Evolutionary conservation across 2,888 invertebrate genomes (phyloP).

Genomic region (Scaptomyza tumidula): DNA sequence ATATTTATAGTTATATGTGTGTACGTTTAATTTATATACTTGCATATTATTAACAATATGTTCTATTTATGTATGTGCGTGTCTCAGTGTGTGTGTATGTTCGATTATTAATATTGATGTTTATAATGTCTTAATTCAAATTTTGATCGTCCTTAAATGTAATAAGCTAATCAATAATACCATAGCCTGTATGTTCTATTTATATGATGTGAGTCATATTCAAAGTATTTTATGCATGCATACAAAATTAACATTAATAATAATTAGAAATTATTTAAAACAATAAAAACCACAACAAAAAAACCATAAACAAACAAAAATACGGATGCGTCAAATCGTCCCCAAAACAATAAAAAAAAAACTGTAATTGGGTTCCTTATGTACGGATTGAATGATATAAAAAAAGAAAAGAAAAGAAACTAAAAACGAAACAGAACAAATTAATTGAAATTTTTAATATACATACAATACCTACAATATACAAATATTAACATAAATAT

Average conservation of each 20-base stretch:
- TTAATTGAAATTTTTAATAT: slow-evolving; percentile 55
- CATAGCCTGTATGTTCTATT: slow-evolving; percentile 51
- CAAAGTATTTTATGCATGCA: slow-evolving; percentile 65
- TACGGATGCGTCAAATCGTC: slow-evolving; percentile 5
- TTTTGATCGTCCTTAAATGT: slow-evolving; percentile 70
- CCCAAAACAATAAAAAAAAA: slow-evolving; percentile 13
- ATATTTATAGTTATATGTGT: slow-evolving; percentile 37
- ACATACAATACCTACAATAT: slow-evolving; percentile 39
- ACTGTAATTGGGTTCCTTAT: slow-evolving; percentile 77
- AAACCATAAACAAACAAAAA: slow-evolving; percentile 12
- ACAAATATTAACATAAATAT: slow-evolving; percentile 35
- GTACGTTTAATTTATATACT: slow-evolving; percentile 55
- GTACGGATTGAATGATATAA: slow-evolving; percentile 36
- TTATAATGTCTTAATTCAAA: slow-evolving; percentile 54
- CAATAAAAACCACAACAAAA: slow-evolving; percentile 5
- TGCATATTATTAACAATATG: slow-evolving; percentile 37
- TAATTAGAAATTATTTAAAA: slow-evolving; percentile 48
- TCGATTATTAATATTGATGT: slow-evolving; percentile 49
- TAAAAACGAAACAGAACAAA: slow-evolving; percentile 55
- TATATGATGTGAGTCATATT: slow-evolving; percentile 64
- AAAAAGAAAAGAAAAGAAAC: slow-evolving; percentile 13
- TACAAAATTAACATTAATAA: slow-evolving; percentile 54
- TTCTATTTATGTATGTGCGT: slow-evolving; percentile 47
- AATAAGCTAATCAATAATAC: slow-evolving; percentile 42
- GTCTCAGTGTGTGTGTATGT: slow-evolving; percentile 50